Evolutionary conservation across 2,797 vertebrate species (phyloP).

Genomic region (Crax fasciolata): DNA sequence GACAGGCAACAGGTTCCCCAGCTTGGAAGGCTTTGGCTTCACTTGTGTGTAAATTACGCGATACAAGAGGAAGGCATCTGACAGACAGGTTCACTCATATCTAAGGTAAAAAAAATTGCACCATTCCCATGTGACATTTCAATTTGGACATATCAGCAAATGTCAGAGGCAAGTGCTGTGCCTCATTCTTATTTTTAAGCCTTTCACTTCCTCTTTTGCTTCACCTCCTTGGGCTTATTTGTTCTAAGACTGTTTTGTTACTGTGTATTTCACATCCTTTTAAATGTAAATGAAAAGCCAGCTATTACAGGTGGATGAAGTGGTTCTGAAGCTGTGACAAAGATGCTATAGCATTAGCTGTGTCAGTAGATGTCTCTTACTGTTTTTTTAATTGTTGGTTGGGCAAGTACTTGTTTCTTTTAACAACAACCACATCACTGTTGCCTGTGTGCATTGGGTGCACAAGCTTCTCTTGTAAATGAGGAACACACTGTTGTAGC

Average conservation of each 20-base stretch:
- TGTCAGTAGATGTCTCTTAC: background rate
- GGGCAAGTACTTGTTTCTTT: background rate
- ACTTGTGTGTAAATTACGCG: background rate
- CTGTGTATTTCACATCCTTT: background rate
- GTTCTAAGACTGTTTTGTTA: background rate
- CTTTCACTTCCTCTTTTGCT: slow-evolving; percentile 50
- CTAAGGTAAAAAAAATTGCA: background rate
- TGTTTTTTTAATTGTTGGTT: background rate
- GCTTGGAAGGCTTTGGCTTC: background rate
- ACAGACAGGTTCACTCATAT: background rate
- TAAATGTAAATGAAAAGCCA: background rate
- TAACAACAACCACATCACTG: background rate
- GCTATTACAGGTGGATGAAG: background rate
- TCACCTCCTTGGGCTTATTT: background rate
- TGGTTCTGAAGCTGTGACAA: background rate
- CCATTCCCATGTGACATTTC: background rate
- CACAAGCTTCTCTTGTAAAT: background rate
- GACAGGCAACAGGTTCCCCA: background rate
- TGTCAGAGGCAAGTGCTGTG: background rate
- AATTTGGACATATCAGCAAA: background rate
- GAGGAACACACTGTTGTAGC: background rate
- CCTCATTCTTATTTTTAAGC: slow-evolving; percentile 9
- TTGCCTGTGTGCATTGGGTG: background rate
- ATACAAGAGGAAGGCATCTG: background rate
- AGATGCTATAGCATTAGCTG: background rate